Conservation (phyloP, 1,140 invertebrate species). For the Listronotus bonariensis region DNA sequence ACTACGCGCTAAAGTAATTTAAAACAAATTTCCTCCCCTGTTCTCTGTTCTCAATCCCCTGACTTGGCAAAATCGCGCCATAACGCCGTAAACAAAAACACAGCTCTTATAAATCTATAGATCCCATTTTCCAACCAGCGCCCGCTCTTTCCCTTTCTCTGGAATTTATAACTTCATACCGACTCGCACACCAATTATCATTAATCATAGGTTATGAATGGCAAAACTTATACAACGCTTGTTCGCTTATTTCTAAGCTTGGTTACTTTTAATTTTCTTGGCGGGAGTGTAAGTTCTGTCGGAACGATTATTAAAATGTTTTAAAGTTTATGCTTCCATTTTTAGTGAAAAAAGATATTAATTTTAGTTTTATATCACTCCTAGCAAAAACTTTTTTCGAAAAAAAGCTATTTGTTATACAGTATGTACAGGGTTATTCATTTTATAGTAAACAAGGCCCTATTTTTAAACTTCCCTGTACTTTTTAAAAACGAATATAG, state of each 20-base stretch:
- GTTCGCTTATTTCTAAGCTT: conserved; percentile 1
- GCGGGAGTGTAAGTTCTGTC: no score
- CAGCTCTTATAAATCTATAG: conserved; percentile 39
- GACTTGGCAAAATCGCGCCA: conserved; percentile 27
- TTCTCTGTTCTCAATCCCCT: conserved; percentile 14
- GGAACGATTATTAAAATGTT: not conserved
- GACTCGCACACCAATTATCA: conserved; percentile 39
- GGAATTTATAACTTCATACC: conserved; percentile 21
- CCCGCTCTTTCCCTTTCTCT: conserved; percentile 6
- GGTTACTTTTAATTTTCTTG: conserved; percentile 1
- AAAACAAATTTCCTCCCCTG: conserved; percentile 22
- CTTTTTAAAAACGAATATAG: no score
- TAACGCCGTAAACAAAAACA: conserved; percentile 35
- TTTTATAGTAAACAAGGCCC: no score
- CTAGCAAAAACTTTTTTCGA: no score
- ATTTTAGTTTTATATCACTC: no score
- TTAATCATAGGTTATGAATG: conserved; percentile 49
- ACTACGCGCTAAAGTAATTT: conserved; percentile 16
- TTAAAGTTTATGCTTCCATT: not conserved
- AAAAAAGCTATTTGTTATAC: no score
- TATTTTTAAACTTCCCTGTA: no score
- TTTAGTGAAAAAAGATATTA: not conserved
- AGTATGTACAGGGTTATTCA: no score
- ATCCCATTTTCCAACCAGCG: conserved; percentile 7
- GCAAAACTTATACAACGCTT: conserved; percentile 42